A percentile compares a stretch with the other conserved stretches of the same genome.
phyloP scores from a whole-genome alignment of 2,797 vertebrate species.

The Acanthis flammea region DNA sequence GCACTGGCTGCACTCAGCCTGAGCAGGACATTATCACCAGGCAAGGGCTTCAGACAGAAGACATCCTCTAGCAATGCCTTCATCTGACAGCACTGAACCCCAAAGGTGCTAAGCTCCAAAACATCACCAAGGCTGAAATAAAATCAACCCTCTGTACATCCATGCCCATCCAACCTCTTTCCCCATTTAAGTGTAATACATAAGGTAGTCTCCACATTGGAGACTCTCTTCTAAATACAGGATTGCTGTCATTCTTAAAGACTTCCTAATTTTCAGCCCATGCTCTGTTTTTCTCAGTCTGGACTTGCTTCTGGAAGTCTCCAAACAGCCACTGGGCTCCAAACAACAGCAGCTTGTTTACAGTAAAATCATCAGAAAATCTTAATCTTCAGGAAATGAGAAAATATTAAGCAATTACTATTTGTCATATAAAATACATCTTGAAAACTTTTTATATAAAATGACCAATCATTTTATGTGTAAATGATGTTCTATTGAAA shows the following conservation, averaged over 20 bases:
- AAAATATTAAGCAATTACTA: not conserved
- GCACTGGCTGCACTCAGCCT: not conserved
- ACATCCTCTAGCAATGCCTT: not conserved
- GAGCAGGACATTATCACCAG: not conserved
- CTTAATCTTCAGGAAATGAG: not conserved
- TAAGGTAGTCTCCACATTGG: not conserved
- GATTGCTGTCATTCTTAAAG: not conserved
- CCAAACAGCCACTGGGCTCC: not conserved
- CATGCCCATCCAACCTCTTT: not conserved
- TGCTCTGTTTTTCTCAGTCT: not conserved
- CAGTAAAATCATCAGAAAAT: not conserved
- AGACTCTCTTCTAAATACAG: not conserved
- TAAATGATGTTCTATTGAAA: not conserved
- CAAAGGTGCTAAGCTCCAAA: not conserved
- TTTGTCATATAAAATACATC: not conserved
- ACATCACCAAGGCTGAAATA: not conserved
- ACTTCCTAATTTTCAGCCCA: not conserved
- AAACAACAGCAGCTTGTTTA: not conserved
- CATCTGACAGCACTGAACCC: accelerated
- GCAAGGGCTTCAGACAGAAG: not conserved
- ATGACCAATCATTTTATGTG: not conserved
- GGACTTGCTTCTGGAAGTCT: not conserved
- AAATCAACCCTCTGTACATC: not conserved
- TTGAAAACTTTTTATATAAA: not conserved
- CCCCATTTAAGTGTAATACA: not conserved